These are phyloP conservation scores for Selenia dentaria DNA, from an alignment of 2,888 invertebrate species.

Conservation along the genomic window DNA sequence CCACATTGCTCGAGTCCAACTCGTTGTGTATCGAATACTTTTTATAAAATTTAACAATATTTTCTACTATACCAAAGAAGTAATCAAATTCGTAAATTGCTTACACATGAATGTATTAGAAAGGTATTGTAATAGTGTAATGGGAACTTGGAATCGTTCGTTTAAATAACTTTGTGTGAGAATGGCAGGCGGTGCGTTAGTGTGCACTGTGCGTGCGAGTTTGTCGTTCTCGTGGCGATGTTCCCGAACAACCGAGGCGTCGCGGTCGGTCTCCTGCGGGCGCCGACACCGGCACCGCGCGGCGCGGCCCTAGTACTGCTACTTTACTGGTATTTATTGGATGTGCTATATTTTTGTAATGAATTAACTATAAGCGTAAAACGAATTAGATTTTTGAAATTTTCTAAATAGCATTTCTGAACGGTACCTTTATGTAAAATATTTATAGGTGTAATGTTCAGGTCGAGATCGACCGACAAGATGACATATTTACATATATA, in stretches of 20 bases:
- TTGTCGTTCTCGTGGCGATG: slow-evolving; percentile 21
- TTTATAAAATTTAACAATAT: slow-evolving; percentile 37
- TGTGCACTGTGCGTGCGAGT: slow-evolving; percentile 8
- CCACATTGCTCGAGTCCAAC: neutral
- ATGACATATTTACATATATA: slow-evolving; percentile 6
- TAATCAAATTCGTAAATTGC: slow-evolving; percentile 50
- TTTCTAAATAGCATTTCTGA: slow-evolving; percentile 33
- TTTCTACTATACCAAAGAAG: slow-evolving; percentile 57
- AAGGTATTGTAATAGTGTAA: slow-evolving; percentile 25
- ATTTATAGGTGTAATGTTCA: slow-evolving; percentile 16
- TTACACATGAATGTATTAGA: slow-evolving; percentile 33
- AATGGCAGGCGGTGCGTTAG: slow-evolving; percentile 7
- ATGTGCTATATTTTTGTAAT: slow-evolving; percentile 34
- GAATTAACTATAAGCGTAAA: slow-evolving; percentile 29
- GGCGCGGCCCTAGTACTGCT: too few relatives aligned
- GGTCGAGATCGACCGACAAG: neutral
- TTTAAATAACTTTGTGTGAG: slow-evolving; percentile 5
- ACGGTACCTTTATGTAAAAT: slow-evolving; percentile 26
- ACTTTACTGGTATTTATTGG: slow-evolving; percentile 5
- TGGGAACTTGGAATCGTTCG: slow-evolving; percentile 14
- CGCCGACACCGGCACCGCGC: too few relatives aligned
- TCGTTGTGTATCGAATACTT: slow-evolving; percentile 24
- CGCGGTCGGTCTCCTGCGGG: too few relatives aligned
- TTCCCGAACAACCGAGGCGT: too few relatives aligned
- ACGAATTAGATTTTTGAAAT: slow-evolving; percentile 35